Base-by-base conservation (phyloP, 1,140 invertebrate species). In the Coenobita brevimanus region DNA sequence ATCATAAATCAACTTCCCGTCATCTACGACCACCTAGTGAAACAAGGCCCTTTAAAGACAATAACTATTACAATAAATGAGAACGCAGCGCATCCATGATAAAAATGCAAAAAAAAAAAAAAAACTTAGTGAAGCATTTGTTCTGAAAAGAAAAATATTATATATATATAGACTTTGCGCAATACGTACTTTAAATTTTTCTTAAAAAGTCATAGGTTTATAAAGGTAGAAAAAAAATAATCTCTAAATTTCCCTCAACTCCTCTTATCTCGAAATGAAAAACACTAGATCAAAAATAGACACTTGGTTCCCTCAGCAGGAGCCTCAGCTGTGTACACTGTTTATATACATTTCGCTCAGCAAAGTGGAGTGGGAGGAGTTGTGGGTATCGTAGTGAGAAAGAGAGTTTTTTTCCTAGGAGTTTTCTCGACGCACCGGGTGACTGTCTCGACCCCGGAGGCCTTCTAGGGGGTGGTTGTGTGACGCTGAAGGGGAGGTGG, bases 131-230 rank as follows among this genome's bases (percentile, higher is more conserved):
- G n/a, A n/a, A n/a, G n/a, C n/a, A n/a, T n/a, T n/a, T n/a, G n/a
- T n/a, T n/a, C n/a, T n/a, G n/a, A n/a, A n/a, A n/a, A 67, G 62
- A 30, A 33, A 67, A 67, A 4, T 67, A 10, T 13, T 67, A 67
- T 67, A 67, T 24, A 38, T n/a, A 64, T 27, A 27, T 54, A 73
- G 41, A 50, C 36, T 84, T 54, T 84, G 67, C 82, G 71, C 82
- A 85, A 85, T 78, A 78, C 73, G 73, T 76, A 78, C 50, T 64
- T 85, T 78, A 78, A 85, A 60, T 27, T 41, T 76, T 85, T 50
- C 75, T 33, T 85, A 75, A 24, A 85, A 69, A 85, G 76, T 85
- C 71, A 85, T 85, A 85, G 82, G 82, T 78, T 85, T 76, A 85
- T 43, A 78, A 36, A 85, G 27, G 82, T 84, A 84, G 82, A 85